Percentiles rank a stretch among this genome's conserved stretches.
phyloP scores from a whole-genome alignment of 2,797 vertebrate genomes.

The Rhinophrynus dorsalis region DNA sequence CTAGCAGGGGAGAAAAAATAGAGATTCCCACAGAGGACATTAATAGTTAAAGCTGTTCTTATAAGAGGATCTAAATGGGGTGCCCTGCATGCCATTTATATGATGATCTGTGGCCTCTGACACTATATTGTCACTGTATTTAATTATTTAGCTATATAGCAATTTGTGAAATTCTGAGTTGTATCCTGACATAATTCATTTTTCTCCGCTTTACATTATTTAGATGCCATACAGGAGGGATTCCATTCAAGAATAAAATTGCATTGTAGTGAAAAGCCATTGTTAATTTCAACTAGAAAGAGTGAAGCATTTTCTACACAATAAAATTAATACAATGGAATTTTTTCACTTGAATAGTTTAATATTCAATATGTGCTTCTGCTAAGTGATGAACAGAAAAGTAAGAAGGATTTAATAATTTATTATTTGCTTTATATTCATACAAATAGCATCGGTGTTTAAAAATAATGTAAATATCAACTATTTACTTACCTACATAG shows the following conservation, averaged over 20 bases:
- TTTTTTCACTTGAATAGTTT: constrained; percentile 36
- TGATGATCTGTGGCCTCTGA: constrained; percentile 17
- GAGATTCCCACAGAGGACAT: constrained; percentile 20
- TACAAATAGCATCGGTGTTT: background rate
- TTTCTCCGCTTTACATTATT: constrained; percentile 36
- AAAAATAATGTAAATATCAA: background rate
- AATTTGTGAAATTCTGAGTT: constrained; percentile 30
- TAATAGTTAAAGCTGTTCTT: constrained; percentile 29
- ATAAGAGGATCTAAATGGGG: constrained; percentile 28
- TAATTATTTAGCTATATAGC: constrained; percentile 41
- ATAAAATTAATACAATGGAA: constrained; percentile 29
- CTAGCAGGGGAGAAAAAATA: constrained; percentile 22
- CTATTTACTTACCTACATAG: background rate
- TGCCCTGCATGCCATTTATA: constrained; percentile 31
- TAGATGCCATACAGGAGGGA: constrained; percentile 37
- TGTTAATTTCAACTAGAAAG: constrained; percentile 46
- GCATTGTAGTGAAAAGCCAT: constrained; percentile 41
- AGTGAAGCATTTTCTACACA: constrained; percentile 34
- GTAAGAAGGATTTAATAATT: constrained; percentile 19
- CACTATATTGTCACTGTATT: constrained; percentile 34
- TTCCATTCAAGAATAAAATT: constrained; percentile 41
- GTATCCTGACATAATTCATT: constrained; percentile 31
- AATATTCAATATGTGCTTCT: constrained; percentile 36
- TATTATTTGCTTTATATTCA: background rate
- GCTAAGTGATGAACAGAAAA: constrained; percentile 9